A percentile compares a stretch with the other conserved stretches of the same genome.
These are phyloP conservation scores for Tragulus kanchil DNA, from an alignment of 2,113 vertebrate genomes.

Conservation along the genomic window DNA sequence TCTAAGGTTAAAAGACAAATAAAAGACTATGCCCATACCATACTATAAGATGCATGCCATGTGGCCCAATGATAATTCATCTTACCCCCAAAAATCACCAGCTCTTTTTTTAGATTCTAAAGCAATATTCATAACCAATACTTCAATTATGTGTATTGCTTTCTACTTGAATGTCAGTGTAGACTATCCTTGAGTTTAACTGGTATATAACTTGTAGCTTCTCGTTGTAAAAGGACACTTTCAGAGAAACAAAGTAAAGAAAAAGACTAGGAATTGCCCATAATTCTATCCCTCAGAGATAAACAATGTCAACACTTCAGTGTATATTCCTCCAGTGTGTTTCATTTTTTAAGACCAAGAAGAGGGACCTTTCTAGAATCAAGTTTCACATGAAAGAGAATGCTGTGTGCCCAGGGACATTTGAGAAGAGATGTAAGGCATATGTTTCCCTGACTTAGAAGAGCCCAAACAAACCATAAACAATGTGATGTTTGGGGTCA, in stretches of 20 bases:
- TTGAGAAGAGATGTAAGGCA: slow-evolving; percentile 38
- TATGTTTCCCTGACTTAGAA: slow-evolving; percentile 35
- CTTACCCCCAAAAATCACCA: not conserved
- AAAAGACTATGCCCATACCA: not conserved
- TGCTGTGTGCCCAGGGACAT: slow-evolving; percentile 2
- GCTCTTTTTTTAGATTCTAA: slow-evolving; percentile 33
- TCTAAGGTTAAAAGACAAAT: slow-evolving; percentile 62
- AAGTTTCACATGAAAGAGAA: slow-evolving; percentile 66
- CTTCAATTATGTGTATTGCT: not conserved
- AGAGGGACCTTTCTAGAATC: slow-evolving; percentile 56
- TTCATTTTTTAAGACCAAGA: slow-evolving; percentile 73
- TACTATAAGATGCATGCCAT: not conserved
- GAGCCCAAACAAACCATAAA: slow-evolving; percentile 64
- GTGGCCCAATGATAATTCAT: slow-evolving; percentile 11
- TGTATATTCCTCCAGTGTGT: not conserved
- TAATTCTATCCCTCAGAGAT: slow-evolving; percentile 6
- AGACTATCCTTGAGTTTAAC: slow-evolving; percentile 16
- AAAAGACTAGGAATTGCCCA: slow-evolving; percentile 14
- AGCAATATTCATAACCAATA: not conserved
- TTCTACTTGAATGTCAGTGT: slow-evolving; percentile 10
- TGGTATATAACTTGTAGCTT: not conserved
- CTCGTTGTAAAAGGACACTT: slow-evolving; percentile 9
- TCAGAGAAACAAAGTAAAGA: slow-evolving; percentile 59
- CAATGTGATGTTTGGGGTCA: slow-evolving; percentile 45
- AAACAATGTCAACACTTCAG: not conserved